Base-by-base conservation (phyloP, 2,113 vertebrate genomes). In the Notiomystis cincta region DNA sequence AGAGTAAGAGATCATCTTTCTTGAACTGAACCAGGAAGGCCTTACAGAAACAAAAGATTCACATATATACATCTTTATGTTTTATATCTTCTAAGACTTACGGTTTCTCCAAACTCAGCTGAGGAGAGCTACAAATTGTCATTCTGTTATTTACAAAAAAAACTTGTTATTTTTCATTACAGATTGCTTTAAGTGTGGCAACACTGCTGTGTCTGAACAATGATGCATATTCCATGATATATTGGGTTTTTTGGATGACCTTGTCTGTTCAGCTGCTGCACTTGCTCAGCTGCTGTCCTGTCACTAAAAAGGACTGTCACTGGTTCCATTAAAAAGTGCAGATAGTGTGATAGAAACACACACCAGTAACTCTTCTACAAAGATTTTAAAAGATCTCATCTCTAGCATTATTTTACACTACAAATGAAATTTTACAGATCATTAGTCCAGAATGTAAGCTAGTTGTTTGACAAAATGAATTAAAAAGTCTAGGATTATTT, bases 351-450 rank as follows among this genome's bases (percentile, higher is more conserved):
- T 77, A 77, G 67, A 89, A 95, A 62, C 66, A 65, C 28, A 77
- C 37, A 45, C 30, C 64, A 78, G 56, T 91, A 89, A 71, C 53
- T 70, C 48, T 94, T 58, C 86, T 51, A 76, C 42, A 87, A 89
- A 82, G 79, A 82, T 69, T 85, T 89, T 47, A 48, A 93, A 93
- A 89, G 11, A 87, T 80, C 35, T 92, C 69, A 87, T 90, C 69
- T 83, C 60, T 70, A 23, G 35, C 67, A 82, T 89, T 95, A 95
- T 96, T 95, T 95, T 95, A 76, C 35, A 88, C 54, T 81, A 90
- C 50, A 92, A 91, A 82, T 91, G 40, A 93, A 95, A 91, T 96
- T 95, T 96, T 93, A 62, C 81, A 95, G 83, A 71, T 92, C 95
- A 91, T 95, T 96, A 94, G 87, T 85, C 70, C 50, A 79, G 82